Base-by-base conservation (phyloP, 1,140 invertebrate species). In the Lordiphosa collinella region DNA sequence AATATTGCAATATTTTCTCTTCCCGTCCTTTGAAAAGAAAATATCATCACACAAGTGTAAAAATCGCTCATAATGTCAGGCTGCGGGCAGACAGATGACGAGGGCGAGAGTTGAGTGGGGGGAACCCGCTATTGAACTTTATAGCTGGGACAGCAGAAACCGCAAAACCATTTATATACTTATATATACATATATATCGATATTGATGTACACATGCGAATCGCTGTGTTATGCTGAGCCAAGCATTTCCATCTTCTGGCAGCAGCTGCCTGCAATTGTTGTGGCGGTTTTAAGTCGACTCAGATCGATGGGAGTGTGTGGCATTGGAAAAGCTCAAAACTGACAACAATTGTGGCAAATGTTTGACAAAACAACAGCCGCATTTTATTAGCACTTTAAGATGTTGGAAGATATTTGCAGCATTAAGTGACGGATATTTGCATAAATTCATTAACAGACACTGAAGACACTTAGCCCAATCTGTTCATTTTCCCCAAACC, bases 51-150 rank as follows among this genome's bases (percentile, higher is more conserved):
- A 59, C 58, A 80, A 80, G 78, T 84, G 76, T 76, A 82, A 76
- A 80, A 84, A 80, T 80, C 78, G 71, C 76, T 80, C 71, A 84
- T 71, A 66, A 64, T 80, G 57, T 84, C 78, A 76, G 69, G 60
- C 76, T 82, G 76, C 37, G 38, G 60, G 44, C 41, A 29, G 29
- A 14, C 13, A 46, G 49, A 25, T 36, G 29, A 40, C 14, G n/a
- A 25, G 31, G 35, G 16, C 12, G 9, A 29, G 37, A 10, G 40
- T 4, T 10, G 11, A 6, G 11, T 12, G 11, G 32, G 35, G 16
- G 25, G 37, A 40, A 29, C 11, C 12, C 31, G 60, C 54, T 75
- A 82, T 76, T 82, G 75, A 75, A 71, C 64, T 67, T 69, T 69
- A 65, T 79, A 52, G 59, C 64, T 55, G 51, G 53, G 53, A 46